Conservation (phyloP, 2,888 invertebrate genomes). For the Ectemnius continuus region DNA sequence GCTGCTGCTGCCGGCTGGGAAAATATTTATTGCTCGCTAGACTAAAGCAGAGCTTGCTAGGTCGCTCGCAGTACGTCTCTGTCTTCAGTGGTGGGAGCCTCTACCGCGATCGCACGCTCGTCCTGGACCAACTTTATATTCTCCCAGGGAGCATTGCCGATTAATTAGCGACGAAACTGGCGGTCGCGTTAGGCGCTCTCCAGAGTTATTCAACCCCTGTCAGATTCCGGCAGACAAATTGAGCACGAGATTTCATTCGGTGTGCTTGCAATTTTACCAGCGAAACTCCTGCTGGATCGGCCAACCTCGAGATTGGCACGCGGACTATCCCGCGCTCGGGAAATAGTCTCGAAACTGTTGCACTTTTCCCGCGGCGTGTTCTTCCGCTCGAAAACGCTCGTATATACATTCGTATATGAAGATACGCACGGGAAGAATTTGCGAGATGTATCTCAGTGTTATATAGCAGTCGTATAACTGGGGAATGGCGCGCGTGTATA, state of each 20-base stretch:
- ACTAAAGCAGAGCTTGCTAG: not conserved
- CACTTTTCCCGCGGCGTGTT: too few relatives aligned
- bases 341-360: not conserved
- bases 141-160: not conserved
- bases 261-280: too few relatives aligned
- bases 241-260: not conserved
- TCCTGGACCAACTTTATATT: constrained; percentile 15
- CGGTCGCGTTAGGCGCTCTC: not conserved
- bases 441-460: too few relatives aligned
- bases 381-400: too few relatives aligned
- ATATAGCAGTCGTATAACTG: too few relatives aligned
- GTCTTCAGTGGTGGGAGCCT: not conserved
- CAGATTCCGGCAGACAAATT: constrained; percentile 3
- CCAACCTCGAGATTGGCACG: too few relatives aligned
- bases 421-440: too few relatives aligned
- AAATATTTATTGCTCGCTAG: constrained; percentile 26
- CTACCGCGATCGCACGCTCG: not conserved
- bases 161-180: not conserved
- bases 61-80: not conserved
- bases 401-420: too few relatives aligned
- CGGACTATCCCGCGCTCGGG: too few relatives aligned
- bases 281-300: too few relatives aligned
- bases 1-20: not conserved
- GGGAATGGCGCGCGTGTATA: too few relatives aligned
- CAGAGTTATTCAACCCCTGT: not conserved